phyloP scores from a whole-genome alignment of 2,888 invertebrate species.

The Myopa tessellatipennis region DNA sequence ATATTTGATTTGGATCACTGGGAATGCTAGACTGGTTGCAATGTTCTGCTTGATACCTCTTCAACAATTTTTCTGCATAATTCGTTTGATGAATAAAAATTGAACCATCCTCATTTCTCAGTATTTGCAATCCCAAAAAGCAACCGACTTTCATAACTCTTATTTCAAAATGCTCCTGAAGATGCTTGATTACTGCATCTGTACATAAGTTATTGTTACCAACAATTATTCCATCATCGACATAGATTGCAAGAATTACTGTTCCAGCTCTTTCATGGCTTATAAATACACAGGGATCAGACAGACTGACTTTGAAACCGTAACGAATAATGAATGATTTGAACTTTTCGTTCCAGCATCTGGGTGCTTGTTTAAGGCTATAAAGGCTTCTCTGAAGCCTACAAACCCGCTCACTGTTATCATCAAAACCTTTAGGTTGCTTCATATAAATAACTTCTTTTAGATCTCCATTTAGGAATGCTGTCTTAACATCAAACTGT shows the following conservation, averaged over 20 bases:
- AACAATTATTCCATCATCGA: conserved; percentile 22
- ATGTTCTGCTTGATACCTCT: background rate
- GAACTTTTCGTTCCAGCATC: background rate
- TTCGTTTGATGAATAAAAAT: conserved; percentile 27
- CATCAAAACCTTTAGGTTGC: conserved; percentile 41
- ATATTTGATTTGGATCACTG: no score
- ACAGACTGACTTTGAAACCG: no score
- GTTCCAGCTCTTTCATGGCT: no score
- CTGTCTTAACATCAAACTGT: conserved; percentile 28
- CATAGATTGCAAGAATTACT: conserved; percentile 15
- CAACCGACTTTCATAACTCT: conserved; percentile 22
- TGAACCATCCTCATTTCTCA: conserved; percentile 10
- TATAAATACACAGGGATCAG: no score
- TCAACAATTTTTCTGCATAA: conserved; percentile 28
- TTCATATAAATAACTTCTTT: background rate
- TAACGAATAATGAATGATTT: background rate
- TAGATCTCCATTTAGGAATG: conserved; percentile 2
- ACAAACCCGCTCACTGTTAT: background rate
- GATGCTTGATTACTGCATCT: conserved; percentile 8
- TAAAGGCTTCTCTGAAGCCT: background rate
- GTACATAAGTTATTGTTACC: background rate
- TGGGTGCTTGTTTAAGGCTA: background rate
- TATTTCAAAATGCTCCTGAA: conserved; percentile 30
- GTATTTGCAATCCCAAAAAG: conserved; percentile 36
- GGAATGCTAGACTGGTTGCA: no score